These are phyloP conservation scores for Zapus hudsonius DNA, from an alignment of 2,113 vertebrate genomes.

Conservation along the genomic window DNA sequence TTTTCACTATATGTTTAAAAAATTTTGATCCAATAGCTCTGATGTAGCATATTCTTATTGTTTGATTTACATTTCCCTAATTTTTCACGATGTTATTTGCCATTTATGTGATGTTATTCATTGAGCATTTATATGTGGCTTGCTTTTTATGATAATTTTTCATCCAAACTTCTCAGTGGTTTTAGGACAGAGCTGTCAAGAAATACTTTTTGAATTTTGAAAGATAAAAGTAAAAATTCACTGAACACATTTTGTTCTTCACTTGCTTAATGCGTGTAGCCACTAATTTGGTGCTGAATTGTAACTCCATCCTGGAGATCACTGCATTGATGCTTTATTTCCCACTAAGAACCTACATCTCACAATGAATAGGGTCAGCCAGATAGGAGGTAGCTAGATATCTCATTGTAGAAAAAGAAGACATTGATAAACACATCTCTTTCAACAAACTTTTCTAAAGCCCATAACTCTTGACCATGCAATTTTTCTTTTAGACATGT, in stretches of 20 bases:
- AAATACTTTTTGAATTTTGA: background rate
- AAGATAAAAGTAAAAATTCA: constrained; percentile 17
- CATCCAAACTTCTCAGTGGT: background rate
- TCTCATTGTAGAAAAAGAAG: background rate
- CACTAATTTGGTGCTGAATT: background rate
- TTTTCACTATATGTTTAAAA: too few relatives aligned
- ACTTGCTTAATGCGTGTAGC: background rate
- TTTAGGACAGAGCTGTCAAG: background rate
- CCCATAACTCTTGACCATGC: background rate
- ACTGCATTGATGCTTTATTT: background rate
- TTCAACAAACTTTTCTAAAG: background rate
- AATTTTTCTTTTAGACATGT: background rate
- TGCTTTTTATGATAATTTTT: background rate
- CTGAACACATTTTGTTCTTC: background rate
- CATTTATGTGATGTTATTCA: too few relatives aligned
- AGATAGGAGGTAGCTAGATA: background rate
- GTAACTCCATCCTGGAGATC: background rate
- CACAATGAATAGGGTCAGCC: background rate
- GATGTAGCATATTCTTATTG: background rate
- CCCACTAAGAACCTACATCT: background rate
- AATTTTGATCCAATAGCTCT: background rate
- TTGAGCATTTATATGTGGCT: too few relatives aligned
- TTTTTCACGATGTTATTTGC: background rate
- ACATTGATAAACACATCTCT: background rate
- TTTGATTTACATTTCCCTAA: background rate